Base-by-base conservation (phyloP, 2,888 invertebrate species). In the Agrotis segetum region DNA sequence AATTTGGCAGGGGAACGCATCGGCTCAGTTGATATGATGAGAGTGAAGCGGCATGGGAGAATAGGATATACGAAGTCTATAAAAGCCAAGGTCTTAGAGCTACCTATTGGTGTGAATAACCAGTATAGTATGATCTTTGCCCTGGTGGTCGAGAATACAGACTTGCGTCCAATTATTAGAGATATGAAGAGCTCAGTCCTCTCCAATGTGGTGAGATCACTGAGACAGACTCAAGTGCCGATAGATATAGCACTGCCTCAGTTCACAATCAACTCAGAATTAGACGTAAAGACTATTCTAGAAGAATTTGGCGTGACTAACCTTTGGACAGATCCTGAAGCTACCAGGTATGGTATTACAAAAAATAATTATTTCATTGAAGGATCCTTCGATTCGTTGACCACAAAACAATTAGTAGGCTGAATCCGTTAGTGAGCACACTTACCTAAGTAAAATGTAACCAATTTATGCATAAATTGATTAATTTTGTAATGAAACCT, bases 181-280 rank as follows among this genome's bases (percentile, higher is more conserved):
- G 11, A 56, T 0, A 0, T 77, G 3, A 56, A 60, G 1, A 17
- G 63, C n/a, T 29, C 78, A 0, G 58, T 78, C 6, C 5, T 79
- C 3, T 7, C 11, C 24, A 4, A 70, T 0, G 64, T 29, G 19
- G 6, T 78, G 24, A 7, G 1, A 2, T 47, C 60, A 1, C 50
- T 82, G 21, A 64, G 5, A 46, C 79, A 77, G 19, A 77, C 66
- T 61, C 5, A 46, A 6, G 59, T 24, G 0, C 81, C 84, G 0
- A 74, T 87, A 62, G 74, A 87, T 1, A 60, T 87, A 34, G 77
- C 76, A 0, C 34, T 87, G 40, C 87, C 87, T 0, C 78, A 71
- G 29, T 76, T 85, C 5, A 66, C 73, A 5, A 69, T 86, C 40
- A 75, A 69, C 4, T 80, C 81, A 1, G 87, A 87, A 53, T 9